These are phyloP conservation scores for Cheilosia variabilis DNA, from an alignment of 2,888 invertebrate species.

Conservation along the genomic window DNA sequence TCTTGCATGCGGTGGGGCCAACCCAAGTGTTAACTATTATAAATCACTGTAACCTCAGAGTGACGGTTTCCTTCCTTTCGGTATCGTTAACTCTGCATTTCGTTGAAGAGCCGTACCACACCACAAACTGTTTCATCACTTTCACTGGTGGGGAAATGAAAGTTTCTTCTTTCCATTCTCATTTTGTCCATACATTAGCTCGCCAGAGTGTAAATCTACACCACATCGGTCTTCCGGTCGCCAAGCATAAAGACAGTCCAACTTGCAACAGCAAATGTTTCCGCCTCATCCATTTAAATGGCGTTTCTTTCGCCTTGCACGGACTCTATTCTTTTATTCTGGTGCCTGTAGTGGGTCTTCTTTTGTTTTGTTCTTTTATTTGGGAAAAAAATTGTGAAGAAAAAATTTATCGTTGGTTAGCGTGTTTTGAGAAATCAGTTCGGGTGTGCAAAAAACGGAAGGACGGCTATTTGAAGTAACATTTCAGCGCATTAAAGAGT, in stretches of 20 bases:
- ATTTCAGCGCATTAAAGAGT: conserved; percentile 34
- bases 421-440: conserved; percentile 57
- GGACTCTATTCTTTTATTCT: neutral
- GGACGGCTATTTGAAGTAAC: conserved; percentile 21
- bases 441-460: conserved; percentile 48
- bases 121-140: conserved; percentile 70
- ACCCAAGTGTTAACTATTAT: conserved; percentile 56
- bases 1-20: neutral
- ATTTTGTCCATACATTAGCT: conserved; percentile 47
- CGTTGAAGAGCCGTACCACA: conserved; percentile 6
- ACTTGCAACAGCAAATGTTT: conserved; percentile 70
- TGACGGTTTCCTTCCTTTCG: conserved; percentile 66
- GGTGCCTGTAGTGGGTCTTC: neutral
- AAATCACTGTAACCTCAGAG: conserved; percentile 66
- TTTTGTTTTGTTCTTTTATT: conserved; percentile 41
- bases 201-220: conserved; percentile 66
- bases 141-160: conserved; percentile 31
- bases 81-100: conserved; percentile 49
- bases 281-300: conserved; percentile 68
- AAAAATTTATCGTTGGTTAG: conserved; percentile 51
- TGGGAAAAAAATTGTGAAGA: conserved; percentile 18
- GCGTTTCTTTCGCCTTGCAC: neutral
- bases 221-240: conserved; percentile 72
- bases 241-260: conserved; percentile 60
- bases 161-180: conserved; percentile 25